Evolutionary conservation across 2,113 vertebrate species (phyloP).

Genomic region (Anolis carolinensis): DNA sequence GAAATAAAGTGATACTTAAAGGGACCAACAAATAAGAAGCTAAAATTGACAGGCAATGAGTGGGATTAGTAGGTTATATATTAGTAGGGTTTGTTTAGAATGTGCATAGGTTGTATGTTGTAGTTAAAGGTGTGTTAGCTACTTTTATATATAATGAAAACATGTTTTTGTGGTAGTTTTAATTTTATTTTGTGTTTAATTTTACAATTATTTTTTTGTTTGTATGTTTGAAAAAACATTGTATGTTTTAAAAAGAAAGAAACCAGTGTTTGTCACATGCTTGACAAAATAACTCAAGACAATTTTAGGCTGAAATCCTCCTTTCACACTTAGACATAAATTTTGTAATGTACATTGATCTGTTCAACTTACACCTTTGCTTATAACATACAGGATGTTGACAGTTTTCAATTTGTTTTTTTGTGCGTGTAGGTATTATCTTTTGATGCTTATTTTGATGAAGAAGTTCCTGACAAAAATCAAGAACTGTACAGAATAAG

Average conservation of each 20-base stretch:
- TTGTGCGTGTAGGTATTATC: conserved; percentile 82
- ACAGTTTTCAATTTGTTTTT: conserved; percentile 63
- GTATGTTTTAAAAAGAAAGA: background rate
- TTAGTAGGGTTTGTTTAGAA: too few relatives aligned
- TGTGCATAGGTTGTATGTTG: too few relatives aligned
- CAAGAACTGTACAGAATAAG: conserved; percentile 84
- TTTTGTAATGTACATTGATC: conserved; percentile 36
- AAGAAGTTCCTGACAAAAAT: conserved; percentile 77
- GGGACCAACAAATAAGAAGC: too few relatives aligned
- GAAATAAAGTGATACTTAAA: too few relatives aligned
- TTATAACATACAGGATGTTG: conserved; percentile 15
- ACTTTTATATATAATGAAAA: too few relatives aligned
- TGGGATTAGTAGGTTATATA: too few relatives aligned
- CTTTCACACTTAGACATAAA: background rate
- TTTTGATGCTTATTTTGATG: conserved; percentile 90
- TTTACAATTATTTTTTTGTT: too few relatives aligned
- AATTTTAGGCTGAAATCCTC: background rate
- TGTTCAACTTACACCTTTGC: conserved; percentile 54
- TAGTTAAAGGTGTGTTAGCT: too few relatives aligned
- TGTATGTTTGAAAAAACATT: background rate
- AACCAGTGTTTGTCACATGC: background rate
- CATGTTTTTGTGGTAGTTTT: too few relatives aligned
- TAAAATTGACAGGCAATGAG: too few relatives aligned
- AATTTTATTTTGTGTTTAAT: background rate
- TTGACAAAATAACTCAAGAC: background rate